Evolutionary conservation across 2,888 invertebrate genomes (phyloP), one percentile per base, ranked within the genome.

Genomic region (Scaptomyza parva): DNA sequence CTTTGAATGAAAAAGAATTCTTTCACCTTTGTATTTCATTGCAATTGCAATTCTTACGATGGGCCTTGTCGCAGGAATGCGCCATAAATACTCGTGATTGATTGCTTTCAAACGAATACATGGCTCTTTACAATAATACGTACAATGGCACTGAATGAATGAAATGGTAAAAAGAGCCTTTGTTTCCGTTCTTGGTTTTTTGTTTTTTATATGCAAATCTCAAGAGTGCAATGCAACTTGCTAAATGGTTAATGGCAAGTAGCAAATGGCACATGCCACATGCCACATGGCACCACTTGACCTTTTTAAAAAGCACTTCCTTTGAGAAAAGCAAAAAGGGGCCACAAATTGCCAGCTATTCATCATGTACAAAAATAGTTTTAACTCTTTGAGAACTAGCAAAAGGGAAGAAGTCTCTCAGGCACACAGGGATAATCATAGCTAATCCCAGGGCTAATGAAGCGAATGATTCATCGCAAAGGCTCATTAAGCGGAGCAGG

Each of bases 401-500:
- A 20, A 2, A 2, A 11, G 45, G n/a, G 28, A 47, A 45, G 18
- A 9, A 30, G 17, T 9, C 37, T 37, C 37, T 17, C 20, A 51
- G 22, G 40, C 55, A 51, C 67, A 57, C 72, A 53, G 50, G 70
- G 35, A 48, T 64, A 55, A 37, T 24, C 30, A 44, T 20, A 45
- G 17, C 40, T 74, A 44, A 63, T 54, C 69, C 51, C 65, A 58
- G 33, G 39, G 62, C 62, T 75, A 73, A 85, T 76, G 73, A 78
- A 61, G 63, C 61, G 41, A 61, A 70, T 84, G 73, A 80, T 68
- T 73, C 76, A 81, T 52, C 35, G 41, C 59, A 44, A 44, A 26
- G 59, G 57, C 76, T 82, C 82, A 76, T 85, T 78, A 76, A 54
- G 63, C 57, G 55, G 66, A 47, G 39, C 41, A n/a, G 58, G 35